Evolutionary conservation across 1,140 invertebrate genomes (phyloP).

Genomic region (Colletes latitarsis): DNA sequence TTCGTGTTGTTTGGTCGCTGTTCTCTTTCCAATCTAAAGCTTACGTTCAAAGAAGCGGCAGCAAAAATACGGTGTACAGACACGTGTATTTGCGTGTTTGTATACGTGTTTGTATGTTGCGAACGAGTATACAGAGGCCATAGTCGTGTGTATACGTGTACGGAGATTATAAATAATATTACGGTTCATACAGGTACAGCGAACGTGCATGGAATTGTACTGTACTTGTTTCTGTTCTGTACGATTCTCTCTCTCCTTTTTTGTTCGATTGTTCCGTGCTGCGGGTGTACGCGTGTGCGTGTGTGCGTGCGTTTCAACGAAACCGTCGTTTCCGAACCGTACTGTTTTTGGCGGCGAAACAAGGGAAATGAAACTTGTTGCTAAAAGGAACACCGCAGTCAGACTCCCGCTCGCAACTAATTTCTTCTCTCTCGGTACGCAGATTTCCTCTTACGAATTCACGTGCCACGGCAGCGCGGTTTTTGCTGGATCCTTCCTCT

Average conservation of each 20-base stretch:
- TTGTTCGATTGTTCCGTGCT: slow-evolving; percentile 20
- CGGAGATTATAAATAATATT: slow-evolving; percentile 65
- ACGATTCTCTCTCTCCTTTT: background rate
- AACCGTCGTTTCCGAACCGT: slow-evolving; percentile 15
- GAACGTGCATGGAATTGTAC: slow-evolving; percentile 76
- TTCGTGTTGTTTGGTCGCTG: slow-evolving; percentile 39
- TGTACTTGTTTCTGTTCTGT: slow-evolving; percentile 48
- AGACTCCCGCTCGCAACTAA: slow-evolving; percentile 6
- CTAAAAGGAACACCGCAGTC: slow-evolving; percentile 45
- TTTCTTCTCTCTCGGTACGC: background rate
- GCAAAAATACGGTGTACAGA: slow-evolving; percentile 63
- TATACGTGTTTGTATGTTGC: slow-evolving; percentile 52
- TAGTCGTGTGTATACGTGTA: slow-evolving; percentile 53
- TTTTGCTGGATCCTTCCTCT: background rate
- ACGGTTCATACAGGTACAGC: slow-evolving; percentile 77
- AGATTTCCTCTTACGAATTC: background rate
- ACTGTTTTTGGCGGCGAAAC: slow-evolving; percentile 39
- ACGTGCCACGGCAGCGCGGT: slow-evolving; percentile 6
- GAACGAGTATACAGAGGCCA: slow-evolving; percentile 60
- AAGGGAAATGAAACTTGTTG: slow-evolving; percentile 45
- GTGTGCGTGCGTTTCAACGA: background rate
- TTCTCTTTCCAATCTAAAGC: slow-evolving; percentile 69
- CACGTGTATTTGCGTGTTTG: slow-evolving; percentile 51
- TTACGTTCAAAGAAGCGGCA: slow-evolving; percentile 77
- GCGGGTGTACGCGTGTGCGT: background rate